These are phyloP conservation scores for Cebus imitator DNA, from an alignment of 2,113 vertebrate species.

Conservation along the genomic window DNA sequence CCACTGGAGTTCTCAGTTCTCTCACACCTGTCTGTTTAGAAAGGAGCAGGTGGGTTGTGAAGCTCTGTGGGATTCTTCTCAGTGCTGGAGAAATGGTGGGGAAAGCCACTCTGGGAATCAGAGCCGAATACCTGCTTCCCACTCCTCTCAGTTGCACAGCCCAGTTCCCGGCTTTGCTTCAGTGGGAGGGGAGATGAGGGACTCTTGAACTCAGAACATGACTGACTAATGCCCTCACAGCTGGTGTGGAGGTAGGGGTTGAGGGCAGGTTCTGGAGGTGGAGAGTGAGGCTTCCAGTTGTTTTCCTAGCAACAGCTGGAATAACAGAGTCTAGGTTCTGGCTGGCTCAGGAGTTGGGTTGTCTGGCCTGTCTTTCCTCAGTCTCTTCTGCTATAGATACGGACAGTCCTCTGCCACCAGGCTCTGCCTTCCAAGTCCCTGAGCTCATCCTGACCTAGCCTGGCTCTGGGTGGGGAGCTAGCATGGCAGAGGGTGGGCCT, in stretches of 20 bases:
- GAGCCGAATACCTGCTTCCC: neutral
- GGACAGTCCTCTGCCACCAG: neutral
- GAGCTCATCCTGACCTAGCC: neutral
- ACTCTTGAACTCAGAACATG: neutral
- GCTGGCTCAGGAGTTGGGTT: neutral
- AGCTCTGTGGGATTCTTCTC: constrained; percentile 11
- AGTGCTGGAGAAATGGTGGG: neutral
- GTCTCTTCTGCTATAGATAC: neutral
- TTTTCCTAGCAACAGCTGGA: neutral
- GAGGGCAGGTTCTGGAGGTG: neutral
- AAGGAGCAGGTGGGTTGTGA: neutral
- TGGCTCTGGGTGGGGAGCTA: neutral
- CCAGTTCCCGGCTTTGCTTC: neutral
- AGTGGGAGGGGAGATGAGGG: neutral
- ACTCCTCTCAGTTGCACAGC: neutral
- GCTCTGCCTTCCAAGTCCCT: neutral
- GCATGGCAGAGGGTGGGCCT: neutral
- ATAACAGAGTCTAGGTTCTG: neutral
- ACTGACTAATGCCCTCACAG: neutral
- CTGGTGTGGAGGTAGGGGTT: accelerated
- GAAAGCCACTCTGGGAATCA: neutral
- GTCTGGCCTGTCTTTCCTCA: neutral
- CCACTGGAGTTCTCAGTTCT: neutral
- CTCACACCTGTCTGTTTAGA: constrained; percentile 45
- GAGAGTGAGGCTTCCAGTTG: neutral